A percentile compares a stretch with the other conserved stretches of the same genome.
Evolutionary conservation across 1,140 invertebrate genomes (phyloP).

Genomic region (Philotrypesis tridentata): DNA sequence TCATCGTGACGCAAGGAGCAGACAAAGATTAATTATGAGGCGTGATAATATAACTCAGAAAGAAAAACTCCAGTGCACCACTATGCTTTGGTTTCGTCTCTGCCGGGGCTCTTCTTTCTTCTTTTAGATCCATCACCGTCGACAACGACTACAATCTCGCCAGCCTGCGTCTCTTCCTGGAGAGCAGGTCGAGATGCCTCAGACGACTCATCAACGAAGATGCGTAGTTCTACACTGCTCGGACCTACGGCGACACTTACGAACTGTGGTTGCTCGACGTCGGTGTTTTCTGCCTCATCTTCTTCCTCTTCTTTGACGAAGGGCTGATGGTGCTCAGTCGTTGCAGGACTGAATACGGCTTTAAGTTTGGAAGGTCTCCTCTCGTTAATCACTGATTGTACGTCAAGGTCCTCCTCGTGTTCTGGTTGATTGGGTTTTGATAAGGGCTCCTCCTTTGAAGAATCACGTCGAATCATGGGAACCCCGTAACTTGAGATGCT

Average conservation of each 20-base stretch:
- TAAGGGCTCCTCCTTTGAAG: constrained; percentile 37
- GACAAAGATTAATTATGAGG: neutral
- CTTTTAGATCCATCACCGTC: neutral
- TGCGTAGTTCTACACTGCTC: constrained; percentile 44
- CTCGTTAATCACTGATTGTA: constrained; percentile 71
- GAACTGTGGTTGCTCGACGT: constrained; percentile 42
- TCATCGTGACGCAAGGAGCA: neutral
- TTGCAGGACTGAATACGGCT: constrained; percentile 7
- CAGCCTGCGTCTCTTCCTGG: neutral
- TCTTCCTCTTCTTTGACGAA: constrained; percentile 55
- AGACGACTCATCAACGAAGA: constrained; percentile 50
- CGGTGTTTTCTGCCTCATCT: constrained; percentile 45
- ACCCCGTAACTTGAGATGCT: constrained; percentile 44
- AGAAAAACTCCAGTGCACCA: neutral
- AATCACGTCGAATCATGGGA: constrained; percentile 2
- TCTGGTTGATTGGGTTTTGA: neutral
- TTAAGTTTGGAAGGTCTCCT: constrained; percentile 67
- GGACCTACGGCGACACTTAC: constrained; percentile 46
- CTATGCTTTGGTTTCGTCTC: neutral
- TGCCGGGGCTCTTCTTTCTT: constrained; percentile 28
- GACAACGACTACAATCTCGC: constrained; percentile 35
- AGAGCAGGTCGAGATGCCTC: neutral
- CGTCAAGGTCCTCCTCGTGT: constrained; percentile 61
- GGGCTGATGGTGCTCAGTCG: constrained; percentile 52
- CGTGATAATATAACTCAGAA: neutral